Percentiles rank a stretch among this genome's conserved stretches.
These are phyloP conservation scores for Lasioglossum marginatum DNA, from an alignment of 2,888 invertebrate species.

Conservation along the genomic window DNA sequence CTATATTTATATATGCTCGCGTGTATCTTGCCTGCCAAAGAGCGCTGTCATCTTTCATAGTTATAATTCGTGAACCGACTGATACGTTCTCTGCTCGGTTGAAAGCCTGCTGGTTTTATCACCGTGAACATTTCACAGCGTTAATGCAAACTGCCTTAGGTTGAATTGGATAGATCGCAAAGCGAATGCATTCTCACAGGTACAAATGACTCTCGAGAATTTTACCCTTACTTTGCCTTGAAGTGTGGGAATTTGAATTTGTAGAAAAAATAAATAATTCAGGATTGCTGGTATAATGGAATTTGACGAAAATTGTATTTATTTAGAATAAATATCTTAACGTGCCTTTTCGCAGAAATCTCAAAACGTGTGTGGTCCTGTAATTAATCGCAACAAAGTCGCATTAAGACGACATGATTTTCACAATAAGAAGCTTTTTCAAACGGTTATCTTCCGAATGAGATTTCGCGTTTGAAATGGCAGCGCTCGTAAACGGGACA, in stretches of 20 bases:
- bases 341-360: background rate
- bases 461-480: background rate
- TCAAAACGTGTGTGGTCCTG: background rate
- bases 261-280: background rate
- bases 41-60: background rate
- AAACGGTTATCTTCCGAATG: background rate
- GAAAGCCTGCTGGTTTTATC: background rate
- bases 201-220: background rate
- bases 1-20: slow-evolving; percentile 17
- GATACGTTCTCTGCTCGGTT: background rate
- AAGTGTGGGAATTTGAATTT: background rate
- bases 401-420: background rate
- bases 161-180: background rate
- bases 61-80: background rate
- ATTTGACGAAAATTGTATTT: background rate
- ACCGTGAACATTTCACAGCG: background rate
- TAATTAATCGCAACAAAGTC: background rate
- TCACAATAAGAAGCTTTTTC: background rate
- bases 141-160: background rate
- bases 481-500: background rate
- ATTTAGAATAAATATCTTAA: background rate
- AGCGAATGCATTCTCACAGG: background rate
- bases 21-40: background rate
- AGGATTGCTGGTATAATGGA: background rate
- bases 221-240: background rate